Evolutionary conservation across 2,113 vertebrate species (phyloP).

Genomic region (Willisornis vidua): DNA sequence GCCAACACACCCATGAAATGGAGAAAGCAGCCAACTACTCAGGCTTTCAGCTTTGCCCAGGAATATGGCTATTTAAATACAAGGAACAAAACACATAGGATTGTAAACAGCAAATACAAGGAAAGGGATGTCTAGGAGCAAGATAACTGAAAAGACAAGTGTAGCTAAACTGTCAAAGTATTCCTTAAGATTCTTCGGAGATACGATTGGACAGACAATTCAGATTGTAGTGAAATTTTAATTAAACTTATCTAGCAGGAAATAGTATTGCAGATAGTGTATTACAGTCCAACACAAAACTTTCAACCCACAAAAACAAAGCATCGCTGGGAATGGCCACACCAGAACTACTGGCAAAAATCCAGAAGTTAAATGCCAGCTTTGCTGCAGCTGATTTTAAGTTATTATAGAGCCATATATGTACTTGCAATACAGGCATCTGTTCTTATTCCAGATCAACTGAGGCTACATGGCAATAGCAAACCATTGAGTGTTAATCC

Average conservation of each 20-base stretch:
- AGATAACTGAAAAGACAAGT: not conserved
- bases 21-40: not conserved
- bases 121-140: not conserved
- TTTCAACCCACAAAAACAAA: not conserved
- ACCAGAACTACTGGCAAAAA: not conserved
- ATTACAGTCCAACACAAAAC: not conserved
- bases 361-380: not conserved
- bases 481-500: not conserved
- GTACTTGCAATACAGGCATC: not conserved
- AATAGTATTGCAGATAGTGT: accelerated
- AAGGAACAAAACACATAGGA: not conserved
- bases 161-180: not conserved
- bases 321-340: not conserved
- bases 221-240: not conserved
- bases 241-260: not conserved
- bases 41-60: not conserved
- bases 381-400: not conserved
- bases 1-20: not conserved
- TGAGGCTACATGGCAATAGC: not conserved
- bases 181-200: not conserved
- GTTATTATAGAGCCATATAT: not conserved
- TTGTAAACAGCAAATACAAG: not conserved
- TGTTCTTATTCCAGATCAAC: not conserved
- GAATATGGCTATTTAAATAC: not conserved
- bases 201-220: not conserved